A percentile compares a stretch with the other conserved stretches of the same genome.
phyloP scores from a whole-genome alignment of 2,797 vertebrate species.

The Microctenopoma lineatum region DNA sequence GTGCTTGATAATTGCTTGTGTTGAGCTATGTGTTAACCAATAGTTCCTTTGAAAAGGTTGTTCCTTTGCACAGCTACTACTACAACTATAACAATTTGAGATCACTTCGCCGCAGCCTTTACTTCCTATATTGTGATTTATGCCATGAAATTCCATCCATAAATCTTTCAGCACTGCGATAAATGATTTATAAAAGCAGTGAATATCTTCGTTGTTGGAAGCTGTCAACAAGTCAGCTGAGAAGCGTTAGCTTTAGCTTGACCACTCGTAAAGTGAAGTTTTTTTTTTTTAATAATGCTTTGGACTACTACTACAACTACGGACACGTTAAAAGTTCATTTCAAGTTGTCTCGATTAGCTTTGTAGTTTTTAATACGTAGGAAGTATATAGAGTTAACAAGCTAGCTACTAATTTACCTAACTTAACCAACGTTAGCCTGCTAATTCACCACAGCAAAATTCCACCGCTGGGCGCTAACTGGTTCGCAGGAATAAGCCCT shows the following conservation, averaged over 20 bases:
- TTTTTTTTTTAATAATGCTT: background rate
- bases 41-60: too few relatives aligned
- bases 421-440: conserved; percentile 21
- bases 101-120: too few relatives aligned
- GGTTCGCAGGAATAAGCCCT: background rate
- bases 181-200: background rate
- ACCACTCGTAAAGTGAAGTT: background rate
- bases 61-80: too few relatives aligned
- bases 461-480: background rate
- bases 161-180: too few relatives aligned
- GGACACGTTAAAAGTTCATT: background rate
- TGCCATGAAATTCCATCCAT: too few relatives aligned
- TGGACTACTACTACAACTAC: too few relatives aligned
- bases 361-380: background rate
- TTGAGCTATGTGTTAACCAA: too few relatives aligned
- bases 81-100: too few relatives aligned
- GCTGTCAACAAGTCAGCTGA: conserved; percentile 8
- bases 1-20: too few relatives aligned
- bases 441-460: background rate
- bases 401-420: conserved; percentile 37
- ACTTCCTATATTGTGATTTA: too few relatives aligned
- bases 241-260: background rate
- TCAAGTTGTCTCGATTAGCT: background rate
- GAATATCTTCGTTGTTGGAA: background rate
- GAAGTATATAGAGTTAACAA: conserved; percentile 16